Base-by-base conservation (phyloP, 1,140 invertebrate species). In the Anoplophora glabripennis region DNA sequence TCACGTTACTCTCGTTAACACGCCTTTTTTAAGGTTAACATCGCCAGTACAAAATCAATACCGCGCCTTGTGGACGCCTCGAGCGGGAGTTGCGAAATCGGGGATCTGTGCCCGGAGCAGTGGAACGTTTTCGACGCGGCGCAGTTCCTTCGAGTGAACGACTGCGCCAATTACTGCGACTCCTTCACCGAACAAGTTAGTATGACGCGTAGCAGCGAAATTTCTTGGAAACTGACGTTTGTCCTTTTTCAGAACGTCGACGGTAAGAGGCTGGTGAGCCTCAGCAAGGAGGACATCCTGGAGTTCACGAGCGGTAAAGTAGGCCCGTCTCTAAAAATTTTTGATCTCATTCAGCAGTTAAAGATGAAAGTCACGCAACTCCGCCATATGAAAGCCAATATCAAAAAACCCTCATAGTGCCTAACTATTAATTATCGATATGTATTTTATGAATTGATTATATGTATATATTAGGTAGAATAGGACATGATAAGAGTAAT, bases 241-340 rank as follows among this genome's bases (percentile, higher is more conserved):
- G 3, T 18, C 65, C 69, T 69, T 64, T 75, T 80, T 21, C 75
- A 87, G 82, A 83, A 84, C 73, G 87, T 96, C 59, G 88, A 90
- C 71, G 94, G 94, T 0, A 84, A 87, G 53, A 83, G 83, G 69
- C 79, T 97, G 65, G 76, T 96, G 37, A 83, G 84, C 49, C 76
- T 96, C 44, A 89, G 86, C 35, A 94, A 94, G 78, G 92, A 95
- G 72, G 87, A 95, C 77, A 91, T 96, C 52, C 87, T 95, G 63
- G 88, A 89, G 70, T 80, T 94, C 33, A 88, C 93, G 10, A 89
- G 91, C 62, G 94, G 92, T 81, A 96, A 96, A 82, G 91, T 96
- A 53, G 94, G 94, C 4, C 93, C 94, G 7, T 94, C 93, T 4
- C 73, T 96, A 18, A 96, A 96, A 81, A 95, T 97, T 72, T 90